Percentiles rank a stretch among this genome's conserved stretches.
phyloP scores from a whole-genome alignment of 2,888 invertebrate species.

The Xylophagus ater region DNA sequence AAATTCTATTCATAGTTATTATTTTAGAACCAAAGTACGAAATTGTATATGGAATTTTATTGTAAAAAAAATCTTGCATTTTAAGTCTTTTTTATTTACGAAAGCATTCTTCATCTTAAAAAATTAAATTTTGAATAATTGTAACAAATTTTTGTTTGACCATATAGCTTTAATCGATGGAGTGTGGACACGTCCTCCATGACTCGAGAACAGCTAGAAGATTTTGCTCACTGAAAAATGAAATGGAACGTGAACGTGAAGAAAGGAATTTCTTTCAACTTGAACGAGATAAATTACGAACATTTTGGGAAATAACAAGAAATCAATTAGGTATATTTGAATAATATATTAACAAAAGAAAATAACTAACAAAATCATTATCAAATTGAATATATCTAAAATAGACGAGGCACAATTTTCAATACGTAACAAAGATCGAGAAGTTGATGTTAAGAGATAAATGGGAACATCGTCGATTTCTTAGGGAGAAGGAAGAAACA shows the following conservation, averaged over 20 bases:
- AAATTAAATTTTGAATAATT: no score
- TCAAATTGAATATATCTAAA: no score
- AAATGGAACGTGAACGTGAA: slow-evolving; percentile 87
- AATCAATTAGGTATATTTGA: no score
- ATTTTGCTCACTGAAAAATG: slow-evolving; percentile 80
- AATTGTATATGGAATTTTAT: no score
- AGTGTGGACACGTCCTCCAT: slow-evolving; percentile 82
- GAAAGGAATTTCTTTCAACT: slow-evolving; percentile 92
- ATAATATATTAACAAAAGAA: no score
- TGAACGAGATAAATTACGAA: slow-evolving; percentile 86
- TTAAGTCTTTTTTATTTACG: no score
- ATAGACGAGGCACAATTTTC: slow-evolving; percentile 41
- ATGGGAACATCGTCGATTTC: slow-evolving; percentile 42
- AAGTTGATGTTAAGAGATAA: slow-evolving; percentile 65
- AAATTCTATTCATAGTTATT: no score
- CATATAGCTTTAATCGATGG: slow-evolving; percentile 80
- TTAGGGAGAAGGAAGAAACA: slow-evolving; percentile 42
- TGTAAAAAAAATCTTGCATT: no score
- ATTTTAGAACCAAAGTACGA: no score
- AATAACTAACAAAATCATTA: no score
- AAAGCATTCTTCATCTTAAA: no score
- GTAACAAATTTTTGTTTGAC: no score
- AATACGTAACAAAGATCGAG: slow-evolving; percentile 63
- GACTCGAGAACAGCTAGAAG: slow-evolving; percentile 85
- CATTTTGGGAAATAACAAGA: slow-evolving; percentile 92